These are phyloP conservation scores for Hyles lineata DNA, from an alignment of 2,888 invertebrate genomes.

Conservation along the genomic window DNA sequence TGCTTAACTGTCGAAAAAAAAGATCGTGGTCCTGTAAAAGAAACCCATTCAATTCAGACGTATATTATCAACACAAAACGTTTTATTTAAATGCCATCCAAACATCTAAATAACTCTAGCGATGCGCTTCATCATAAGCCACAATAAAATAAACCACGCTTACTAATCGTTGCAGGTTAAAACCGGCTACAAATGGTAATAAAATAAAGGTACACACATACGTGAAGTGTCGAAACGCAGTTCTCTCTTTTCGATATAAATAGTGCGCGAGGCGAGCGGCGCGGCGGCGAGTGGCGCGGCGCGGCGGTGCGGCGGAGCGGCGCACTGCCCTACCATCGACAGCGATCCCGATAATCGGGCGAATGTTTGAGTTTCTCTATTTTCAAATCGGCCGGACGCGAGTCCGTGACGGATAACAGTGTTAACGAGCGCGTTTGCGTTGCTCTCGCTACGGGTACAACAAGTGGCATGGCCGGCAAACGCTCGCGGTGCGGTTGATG, in stretches of 20 bases:
- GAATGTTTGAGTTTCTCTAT: constrained; percentile 83
- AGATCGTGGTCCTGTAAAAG: constrained; percentile 23
- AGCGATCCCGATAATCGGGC: constrained; percentile 81
- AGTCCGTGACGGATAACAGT: constrained; percentile 54
- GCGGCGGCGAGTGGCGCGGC: constrained; percentile 52
- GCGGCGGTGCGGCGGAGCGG: constrained; percentile 56
- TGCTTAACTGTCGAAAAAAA: neutral
- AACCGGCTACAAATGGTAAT: constrained; percentile 83
- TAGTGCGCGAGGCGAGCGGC: constrained; percentile 70
- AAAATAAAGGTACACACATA: constrained; percentile 78
- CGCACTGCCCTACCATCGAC: constrained; percentile 82
- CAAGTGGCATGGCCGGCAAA: constrained; percentile 50
- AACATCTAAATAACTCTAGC: constrained; percentile 47
- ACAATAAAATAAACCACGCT: constrained; percentile 74
- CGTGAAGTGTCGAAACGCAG: constrained; percentile 77
- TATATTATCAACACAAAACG: neutral
- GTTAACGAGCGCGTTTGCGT: constrained; percentile 65
- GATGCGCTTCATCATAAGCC: constrained; percentile 67
- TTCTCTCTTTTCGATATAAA: constrained; percentile 81
- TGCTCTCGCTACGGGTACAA: constrained; percentile 44
- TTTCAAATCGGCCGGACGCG: constrained; percentile 74
- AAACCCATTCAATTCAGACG: neutral
- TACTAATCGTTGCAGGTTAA: constrained; percentile 78
- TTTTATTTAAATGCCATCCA: constrained; percentile 26
- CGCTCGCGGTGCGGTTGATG: constrained; percentile 55